phyloP scores from a whole-genome alignment of 2,888 invertebrate species.

The Acleris emargana region DNA sequence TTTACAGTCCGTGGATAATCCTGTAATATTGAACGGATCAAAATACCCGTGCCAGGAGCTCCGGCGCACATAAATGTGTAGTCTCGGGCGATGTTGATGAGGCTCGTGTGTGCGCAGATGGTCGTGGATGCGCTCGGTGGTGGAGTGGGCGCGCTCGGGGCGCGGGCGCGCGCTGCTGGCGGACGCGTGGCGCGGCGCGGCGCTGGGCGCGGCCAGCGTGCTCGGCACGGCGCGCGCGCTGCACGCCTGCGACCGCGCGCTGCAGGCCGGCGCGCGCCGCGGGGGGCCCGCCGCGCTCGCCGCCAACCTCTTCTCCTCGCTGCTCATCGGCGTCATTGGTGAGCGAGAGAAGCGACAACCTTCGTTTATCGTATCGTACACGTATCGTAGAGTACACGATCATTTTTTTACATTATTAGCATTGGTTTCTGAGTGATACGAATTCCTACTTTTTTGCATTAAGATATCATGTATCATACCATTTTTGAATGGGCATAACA shows the following conservation, averaged over 20 bases:
- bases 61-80: no score
- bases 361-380: no score
- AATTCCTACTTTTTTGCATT: no score
- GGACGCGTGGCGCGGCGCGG: conserved; percentile 71
- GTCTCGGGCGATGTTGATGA: no score
- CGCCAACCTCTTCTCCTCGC: conserved; percentile 74
- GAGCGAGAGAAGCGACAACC: conserved; percentile 18
- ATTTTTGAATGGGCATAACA: no score
- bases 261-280: conserved; percentile 70
- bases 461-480: no score
- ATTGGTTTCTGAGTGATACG: no score
- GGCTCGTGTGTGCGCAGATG: conserved; percentile 53
- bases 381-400: no score
- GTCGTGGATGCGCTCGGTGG: conserved; percentile 71
- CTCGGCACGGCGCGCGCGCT: conserved; percentile 76
- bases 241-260: conserved; percentile 75
- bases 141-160: conserved; percentile 70
- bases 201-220: conserved; percentile 70
- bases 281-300: conserved; percentile 72
- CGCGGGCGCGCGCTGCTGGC: conserved; percentile 72
- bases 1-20: no score
- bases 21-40: no score
- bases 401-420: no score
- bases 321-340: conserved; percentile 76
- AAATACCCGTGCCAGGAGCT: no score